These are phyloP conservation scores for Eupithecia vulgata DNA, from an alignment of 2,888 invertebrate genomes.

Conservation along the genomic window DNA sequence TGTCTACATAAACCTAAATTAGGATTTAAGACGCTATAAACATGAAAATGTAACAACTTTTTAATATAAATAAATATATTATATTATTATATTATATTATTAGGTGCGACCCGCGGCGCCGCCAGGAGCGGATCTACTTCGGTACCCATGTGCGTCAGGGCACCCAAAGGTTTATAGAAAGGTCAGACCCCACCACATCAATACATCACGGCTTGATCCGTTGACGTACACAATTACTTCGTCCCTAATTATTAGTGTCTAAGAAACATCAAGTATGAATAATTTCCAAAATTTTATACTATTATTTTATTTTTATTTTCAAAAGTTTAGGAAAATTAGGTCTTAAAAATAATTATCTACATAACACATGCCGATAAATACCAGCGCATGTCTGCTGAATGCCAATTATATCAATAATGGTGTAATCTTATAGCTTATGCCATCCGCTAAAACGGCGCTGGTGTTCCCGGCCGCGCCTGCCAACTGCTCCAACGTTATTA, in stretches of 20 bases:
- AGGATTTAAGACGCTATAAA: too few species aligned
- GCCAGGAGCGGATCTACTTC: background rate
- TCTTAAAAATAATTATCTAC: too few species aligned
- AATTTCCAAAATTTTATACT: background rate
- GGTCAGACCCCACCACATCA: background rate
- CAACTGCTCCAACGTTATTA: constrained; percentile 74
- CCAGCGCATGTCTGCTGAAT: too few species aligned
- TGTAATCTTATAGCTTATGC: constrained; percentile 10
- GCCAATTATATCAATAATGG: background rate
- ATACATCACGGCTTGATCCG: background rate
- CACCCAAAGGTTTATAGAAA: background rate
- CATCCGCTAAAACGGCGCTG: constrained; percentile 44
- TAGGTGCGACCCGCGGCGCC: too few species aligned
- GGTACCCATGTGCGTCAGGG: background rate
- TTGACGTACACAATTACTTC: background rate
- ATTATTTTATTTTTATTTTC: too few species aligned
- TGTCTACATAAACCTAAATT: too few species aligned
- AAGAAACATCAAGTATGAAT: background rate
- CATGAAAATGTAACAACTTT: too few species aligned
- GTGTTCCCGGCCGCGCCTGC: constrained; percentile 62
- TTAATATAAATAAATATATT: too few species aligned
- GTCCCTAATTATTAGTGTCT: background rate
- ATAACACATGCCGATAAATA: too few species aligned
- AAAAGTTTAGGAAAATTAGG: too few species aligned
- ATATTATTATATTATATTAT: too few species aligned